phyloP scores from a whole-genome alignment of 2,888 invertebrate genomes.

The Noctua pronuba region DNA sequence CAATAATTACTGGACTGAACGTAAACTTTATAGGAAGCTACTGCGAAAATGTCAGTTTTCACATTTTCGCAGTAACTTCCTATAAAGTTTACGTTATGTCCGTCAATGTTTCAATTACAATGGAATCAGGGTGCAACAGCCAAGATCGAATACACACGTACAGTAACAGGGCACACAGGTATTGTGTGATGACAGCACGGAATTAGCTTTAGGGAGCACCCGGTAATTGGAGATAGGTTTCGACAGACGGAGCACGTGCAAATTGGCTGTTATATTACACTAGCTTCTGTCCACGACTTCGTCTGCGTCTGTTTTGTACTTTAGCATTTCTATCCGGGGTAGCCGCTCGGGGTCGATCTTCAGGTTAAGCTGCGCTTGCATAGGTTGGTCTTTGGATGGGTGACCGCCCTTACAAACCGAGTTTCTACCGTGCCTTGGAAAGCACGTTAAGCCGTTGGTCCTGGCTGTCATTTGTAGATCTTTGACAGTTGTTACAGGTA shows the following conservation, averaged over 20 bases:
- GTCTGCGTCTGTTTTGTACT: not conserved
- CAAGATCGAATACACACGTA: conserved; percentile 14
- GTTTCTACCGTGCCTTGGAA: too few species aligned
- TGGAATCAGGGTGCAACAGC: not conserved
- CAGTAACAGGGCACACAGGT: not conserved
- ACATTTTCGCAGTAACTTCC: not conserved
- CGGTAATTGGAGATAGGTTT: conserved; percentile 9
- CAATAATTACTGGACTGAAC: too few species aligned
- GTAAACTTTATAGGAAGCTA: too few species aligned
- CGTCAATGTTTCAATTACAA: not conserved
- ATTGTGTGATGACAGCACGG: not conserved
- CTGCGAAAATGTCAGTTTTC: too few species aligned
- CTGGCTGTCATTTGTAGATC: too few species aligned
- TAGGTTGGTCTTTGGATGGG: too few species aligned
- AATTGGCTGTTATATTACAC: not conserved
- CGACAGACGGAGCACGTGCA: not conserved
- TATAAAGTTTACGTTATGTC: not conserved
- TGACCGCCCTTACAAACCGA: too few species aligned
- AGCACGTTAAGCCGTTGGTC: too few species aligned
- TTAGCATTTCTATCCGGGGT: too few species aligned
- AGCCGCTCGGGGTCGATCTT: too few species aligned
- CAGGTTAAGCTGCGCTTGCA: too few species aligned
- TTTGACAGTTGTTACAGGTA: too few species aligned
- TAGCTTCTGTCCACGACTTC: not conserved
- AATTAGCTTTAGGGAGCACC: conserved; percentile 8